A percentile compares a stretch with the other conserved stretches of the same genome.
Conservation (phyloP, 2,888 invertebrate species). For the Amiota communis region DNA sequence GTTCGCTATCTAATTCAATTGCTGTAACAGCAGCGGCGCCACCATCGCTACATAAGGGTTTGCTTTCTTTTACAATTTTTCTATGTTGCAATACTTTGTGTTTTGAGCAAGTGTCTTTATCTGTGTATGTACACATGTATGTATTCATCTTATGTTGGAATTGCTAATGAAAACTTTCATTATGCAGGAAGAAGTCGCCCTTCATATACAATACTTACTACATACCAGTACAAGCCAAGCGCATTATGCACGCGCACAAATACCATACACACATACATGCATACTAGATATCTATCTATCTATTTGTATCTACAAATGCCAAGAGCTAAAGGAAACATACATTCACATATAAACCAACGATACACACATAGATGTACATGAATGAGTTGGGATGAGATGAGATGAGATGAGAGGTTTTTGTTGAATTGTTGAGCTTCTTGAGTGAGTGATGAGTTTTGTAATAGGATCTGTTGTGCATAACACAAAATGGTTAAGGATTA, state of each 20-base stretch:
- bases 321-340: background rate
- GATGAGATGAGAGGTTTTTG: background rate
- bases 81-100: background rate
- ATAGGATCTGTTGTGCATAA: constrained; percentile 16
- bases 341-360: background rate
- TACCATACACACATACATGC: background rate
- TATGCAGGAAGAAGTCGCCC: background rate
- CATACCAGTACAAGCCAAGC: constrained; percentile 10
- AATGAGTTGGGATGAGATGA: background rate
- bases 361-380: background rate
- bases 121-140: background rate
- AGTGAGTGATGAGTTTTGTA: constrained; percentile 20
- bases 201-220: too few relatives aligned
- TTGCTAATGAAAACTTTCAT: constrained; percentile 20
- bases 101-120: background rate
- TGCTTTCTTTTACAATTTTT: background rate
- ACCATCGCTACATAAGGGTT: background rate
- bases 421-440: background rate
- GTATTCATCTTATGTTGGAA: constrained; percentile 3
- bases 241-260: constrained; percentile 3
- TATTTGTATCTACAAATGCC: background rate
- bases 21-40: background rate
- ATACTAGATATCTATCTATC: background rate
- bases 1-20: constrained; percentile 7
- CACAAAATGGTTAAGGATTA: constrained; percentile 8